Evolutionary conservation across 30 jellyfish, hydroid and myxozoan species (phyloP).

Genomic region (Aurelia sp.): DNA sequence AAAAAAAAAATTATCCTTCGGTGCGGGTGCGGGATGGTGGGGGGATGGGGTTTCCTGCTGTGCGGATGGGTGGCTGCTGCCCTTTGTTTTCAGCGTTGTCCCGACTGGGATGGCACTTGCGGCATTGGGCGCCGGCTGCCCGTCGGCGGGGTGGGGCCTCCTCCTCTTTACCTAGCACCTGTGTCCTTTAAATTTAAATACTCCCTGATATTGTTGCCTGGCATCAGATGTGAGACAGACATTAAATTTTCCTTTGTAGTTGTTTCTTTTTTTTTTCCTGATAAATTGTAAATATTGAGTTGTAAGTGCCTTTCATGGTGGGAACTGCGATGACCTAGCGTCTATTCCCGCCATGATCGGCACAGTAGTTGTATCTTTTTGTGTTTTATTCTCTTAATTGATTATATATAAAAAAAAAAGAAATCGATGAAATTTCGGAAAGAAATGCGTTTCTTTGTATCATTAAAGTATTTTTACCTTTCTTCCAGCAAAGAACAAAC

Average conservation of each 20-base stretch:
- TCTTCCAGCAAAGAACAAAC: too few relatives aligned
- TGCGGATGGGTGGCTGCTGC: constrained; percentile 5
- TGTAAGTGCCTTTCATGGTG: constrained; percentile 16
- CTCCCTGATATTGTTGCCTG: constrained; percentile 19
- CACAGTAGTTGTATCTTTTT: not conserved
- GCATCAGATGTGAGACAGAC: constrained; percentile 20
- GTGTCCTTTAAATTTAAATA: not conserved
- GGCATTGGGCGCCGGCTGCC: not conserved
- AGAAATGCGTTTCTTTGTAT: too few relatives aligned
- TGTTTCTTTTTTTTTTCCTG: not conserved
- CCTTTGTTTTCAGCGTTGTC: not conserved
- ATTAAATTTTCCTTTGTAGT: not conserved
- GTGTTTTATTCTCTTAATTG: not conserved
- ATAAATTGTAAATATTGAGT: not conserved
- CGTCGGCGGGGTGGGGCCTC: not conserved
- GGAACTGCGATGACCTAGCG: not conserved
- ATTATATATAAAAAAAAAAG: not conserved
- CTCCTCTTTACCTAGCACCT: constrained; percentile 8
- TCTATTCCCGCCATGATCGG: not conserved
- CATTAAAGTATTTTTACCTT: too few relatives aligned
- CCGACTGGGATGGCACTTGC: not conserved
- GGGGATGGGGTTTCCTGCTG: not conserved
- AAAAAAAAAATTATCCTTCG: not conserved
- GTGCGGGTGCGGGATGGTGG: too few relatives aligned
- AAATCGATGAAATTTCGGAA: too few relatives aligned